Percentiles rank a stretch among this genome's conserved stretches.
These are phyloP conservation scores for Drosophila percnosoma DNA, from an alignment of 2,888 invertebrate species.

Conservation along the genomic window DNA sequence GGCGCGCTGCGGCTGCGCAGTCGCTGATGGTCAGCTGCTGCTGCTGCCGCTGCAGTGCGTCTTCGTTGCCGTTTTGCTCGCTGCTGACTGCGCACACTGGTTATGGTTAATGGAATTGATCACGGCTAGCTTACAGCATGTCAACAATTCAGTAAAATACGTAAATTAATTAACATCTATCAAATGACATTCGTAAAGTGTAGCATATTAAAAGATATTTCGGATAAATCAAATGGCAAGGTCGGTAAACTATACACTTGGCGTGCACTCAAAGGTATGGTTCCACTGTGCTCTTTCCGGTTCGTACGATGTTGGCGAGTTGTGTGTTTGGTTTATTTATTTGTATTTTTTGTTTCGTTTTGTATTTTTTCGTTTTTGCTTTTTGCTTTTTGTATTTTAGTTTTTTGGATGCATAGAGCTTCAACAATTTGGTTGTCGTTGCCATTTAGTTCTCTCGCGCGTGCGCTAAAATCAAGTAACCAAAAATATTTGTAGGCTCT, in stretches of 20 bases:
- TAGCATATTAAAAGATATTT: not conserved
- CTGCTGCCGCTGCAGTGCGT: conserved; percentile 35
- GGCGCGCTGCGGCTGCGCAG: conserved; percentile 39
- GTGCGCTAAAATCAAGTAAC: conserved; percentile 70
- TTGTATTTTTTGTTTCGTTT: conserved; percentile 25
- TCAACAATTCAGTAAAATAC: not conserved
- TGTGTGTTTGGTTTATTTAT: conserved; percentile 22
- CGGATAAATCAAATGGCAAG: not conserved
- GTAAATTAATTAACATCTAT: not conserved
- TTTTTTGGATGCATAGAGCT: conserved; percentile 58
- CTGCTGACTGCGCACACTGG: conserved; percentile 51
- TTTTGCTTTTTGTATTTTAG: conserved; percentile 14
- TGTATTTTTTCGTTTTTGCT: conserved; percentile 27
- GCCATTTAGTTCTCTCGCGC: conserved; percentile 69
- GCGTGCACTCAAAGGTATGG: not conserved
- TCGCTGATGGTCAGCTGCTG: conserved; percentile 14
- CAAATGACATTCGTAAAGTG: not conserved
- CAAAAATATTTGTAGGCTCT: conserved; percentile 31
- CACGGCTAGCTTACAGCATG: not conserved
- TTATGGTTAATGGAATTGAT: not conserved
- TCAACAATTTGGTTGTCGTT: conserved; percentile 54
- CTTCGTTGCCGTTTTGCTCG: conserved; percentile 16
- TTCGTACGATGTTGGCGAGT: conserved; percentile 33
- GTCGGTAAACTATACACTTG: not conserved
- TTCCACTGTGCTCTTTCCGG: conserved; percentile 37